Evolutionary conservation across 2,797 vertebrate species (phyloP).

Genomic region (Telmatherina bonti): DNA sequence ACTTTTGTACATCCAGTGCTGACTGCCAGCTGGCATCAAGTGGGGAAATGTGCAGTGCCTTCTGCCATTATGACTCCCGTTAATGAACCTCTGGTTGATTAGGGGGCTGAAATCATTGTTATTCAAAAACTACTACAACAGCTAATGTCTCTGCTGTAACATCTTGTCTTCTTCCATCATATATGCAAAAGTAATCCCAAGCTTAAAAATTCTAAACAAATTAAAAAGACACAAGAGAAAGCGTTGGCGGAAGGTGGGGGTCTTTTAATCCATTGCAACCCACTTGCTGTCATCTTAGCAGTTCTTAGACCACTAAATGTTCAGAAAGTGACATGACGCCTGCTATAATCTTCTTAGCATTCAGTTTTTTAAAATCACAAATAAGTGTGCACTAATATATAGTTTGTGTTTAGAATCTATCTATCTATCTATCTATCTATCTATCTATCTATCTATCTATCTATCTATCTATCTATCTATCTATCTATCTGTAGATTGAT

Average conservation of each 20-base stretch:
- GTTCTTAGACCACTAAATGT: constrained; percentile 36
- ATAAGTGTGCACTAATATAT: too few relatives aligned
- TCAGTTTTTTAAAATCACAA: too few relatives aligned
- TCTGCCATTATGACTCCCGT: neutral
- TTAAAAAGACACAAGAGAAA: constrained; percentile 46
- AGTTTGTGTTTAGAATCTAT: too few relatives aligned
- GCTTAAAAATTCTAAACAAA: constrained; percentile 35
- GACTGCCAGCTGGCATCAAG: constrained; percentile 12
- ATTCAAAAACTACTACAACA: neutral
- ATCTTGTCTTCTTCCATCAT: neutral
- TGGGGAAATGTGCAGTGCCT: neutral
- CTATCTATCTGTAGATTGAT: too few relatives aligned
- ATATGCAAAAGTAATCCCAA: constrained; percentile 14
- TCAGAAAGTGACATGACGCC: constrained; percentile 40
- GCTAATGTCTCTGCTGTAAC: neutral
- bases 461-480: too few relatives aligned
- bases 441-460: too few relatives aligned
- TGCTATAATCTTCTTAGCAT: constrained; percentile 43
- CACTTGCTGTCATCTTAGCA: constrained; percentile 53
- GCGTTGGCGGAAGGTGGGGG: neutral
- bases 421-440: too few relatives aligned
- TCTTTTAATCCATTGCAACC: constrained; percentile 55
- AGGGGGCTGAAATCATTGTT: neutral
- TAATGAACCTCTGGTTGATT: neutral
- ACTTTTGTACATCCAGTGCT: neutral